Percentiles rank a stretch among this genome's conserved stretches.
Conservation (phyloP, 2,113 vertebrate genomes). For the Anoplopoma fimbria region DNA sequence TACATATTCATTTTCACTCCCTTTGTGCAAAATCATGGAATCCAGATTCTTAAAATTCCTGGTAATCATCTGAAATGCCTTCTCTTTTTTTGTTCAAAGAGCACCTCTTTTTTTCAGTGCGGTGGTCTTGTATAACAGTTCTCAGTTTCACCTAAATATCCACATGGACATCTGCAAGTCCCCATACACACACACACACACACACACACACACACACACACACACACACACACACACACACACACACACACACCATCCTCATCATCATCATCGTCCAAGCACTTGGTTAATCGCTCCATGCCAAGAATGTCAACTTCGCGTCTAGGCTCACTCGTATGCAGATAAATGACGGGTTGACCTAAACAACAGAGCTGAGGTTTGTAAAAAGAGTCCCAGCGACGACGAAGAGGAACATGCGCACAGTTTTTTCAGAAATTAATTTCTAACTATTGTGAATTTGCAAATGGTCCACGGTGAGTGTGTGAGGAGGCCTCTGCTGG, state of each 20-base stretch:
- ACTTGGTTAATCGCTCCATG: conserved; percentile 71
- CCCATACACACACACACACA: conserved; percentile 15
- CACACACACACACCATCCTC: background rate
- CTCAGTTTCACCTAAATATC: conserved; percentile 66
- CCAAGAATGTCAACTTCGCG: no score
- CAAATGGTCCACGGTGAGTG: conserved; percentile 2
- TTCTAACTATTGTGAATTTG: conserved; percentile 21
- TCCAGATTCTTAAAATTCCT: conserved; percentile 52
- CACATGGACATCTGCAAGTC: conserved; percentile 27
- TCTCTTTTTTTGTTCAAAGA: conserved; percentile 13
- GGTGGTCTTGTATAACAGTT: conserved; percentile 63
- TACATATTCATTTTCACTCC: background rate
- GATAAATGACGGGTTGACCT: conserved; percentile 76
- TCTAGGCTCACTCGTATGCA: no score
- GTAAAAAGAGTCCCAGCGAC: conserved; percentile 7
- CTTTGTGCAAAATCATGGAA: conserved; percentile 28
- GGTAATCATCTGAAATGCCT: conserved; percentile 48
- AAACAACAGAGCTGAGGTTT: conserved; percentile 54
- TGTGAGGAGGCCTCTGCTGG: conserved; percentile 17
- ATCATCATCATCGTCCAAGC: conserved; percentile 51
- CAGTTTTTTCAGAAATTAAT: conserved; percentile 32
- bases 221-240: conserved; percentile 38
- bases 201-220: conserved; percentile 29
- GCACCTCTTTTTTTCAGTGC: conserved; percentile 45
- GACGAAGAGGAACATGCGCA: conserved; percentile 27